Conservation (phyloP, 1,140 invertebrate genomes). For the Drosophila pallidifrons region DNA sequence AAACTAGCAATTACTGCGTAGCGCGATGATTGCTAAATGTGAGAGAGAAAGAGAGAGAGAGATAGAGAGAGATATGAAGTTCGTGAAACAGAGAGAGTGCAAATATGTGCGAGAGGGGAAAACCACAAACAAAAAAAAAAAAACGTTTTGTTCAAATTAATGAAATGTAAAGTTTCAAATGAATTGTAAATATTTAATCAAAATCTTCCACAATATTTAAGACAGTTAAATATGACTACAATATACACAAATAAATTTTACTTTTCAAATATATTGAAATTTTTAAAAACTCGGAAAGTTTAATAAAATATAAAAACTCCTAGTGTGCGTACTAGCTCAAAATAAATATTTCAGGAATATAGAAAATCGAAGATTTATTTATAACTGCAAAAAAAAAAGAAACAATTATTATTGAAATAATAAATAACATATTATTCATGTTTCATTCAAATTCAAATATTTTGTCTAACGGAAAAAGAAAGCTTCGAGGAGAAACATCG, state of each 20-base stretch:
- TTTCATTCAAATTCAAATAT: slow-evolving; percentile 38
- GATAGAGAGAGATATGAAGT: background rate
- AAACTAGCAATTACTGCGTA: slow-evolving; percentile 28
- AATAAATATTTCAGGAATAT: too few species aligned
- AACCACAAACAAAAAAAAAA: background rate
- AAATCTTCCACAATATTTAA: background rate
- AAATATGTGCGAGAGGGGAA: background rate
- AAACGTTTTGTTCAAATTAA: slow-evolving; percentile 10
- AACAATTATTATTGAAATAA: background rate
- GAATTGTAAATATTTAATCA: slow-evolving; percentile 21
- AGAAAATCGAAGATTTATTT: too few species aligned
- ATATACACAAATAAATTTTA: background rate
- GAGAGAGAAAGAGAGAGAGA: slow-evolving; percentile 2
- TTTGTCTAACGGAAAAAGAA: slow-evolving; percentile 40
- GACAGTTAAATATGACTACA: background rate
- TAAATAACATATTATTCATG: slow-evolving; percentile 1
- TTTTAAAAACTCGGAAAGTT: background rate
- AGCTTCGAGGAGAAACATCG: slow-evolving; percentile 36
- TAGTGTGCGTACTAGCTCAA: too few species aligned
- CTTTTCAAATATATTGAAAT: background rate
- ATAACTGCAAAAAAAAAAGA: too few species aligned
- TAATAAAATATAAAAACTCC: background rate
- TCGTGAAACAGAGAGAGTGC: background rate
- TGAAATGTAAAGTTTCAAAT: slow-evolving; percentile 24
- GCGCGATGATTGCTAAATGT: background rate